Evolutionary conservation across 2,888 invertebrate species (phyloP).

Genomic region (Aleiodes leptofemur): DNA sequence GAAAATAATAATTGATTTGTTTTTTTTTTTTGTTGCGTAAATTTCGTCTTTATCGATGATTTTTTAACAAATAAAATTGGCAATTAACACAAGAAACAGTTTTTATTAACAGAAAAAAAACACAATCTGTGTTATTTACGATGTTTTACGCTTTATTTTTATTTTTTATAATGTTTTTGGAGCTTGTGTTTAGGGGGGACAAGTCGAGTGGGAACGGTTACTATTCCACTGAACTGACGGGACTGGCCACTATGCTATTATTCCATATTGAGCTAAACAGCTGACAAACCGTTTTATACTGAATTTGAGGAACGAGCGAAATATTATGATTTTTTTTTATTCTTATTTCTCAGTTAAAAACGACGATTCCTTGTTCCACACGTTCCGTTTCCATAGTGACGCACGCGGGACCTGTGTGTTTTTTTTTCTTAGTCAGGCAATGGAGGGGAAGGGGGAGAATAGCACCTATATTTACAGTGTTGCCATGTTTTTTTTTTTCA

Average conservation of each 20-base stretch:
- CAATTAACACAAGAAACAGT: neutral
- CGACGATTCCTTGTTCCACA: conserved; percentile 50
- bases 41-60: neutral
- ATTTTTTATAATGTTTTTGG: conserved; percentile 2
- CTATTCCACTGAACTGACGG: conserved; percentile 57
- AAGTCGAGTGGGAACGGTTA: conserved; percentile 54
- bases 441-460: neutral
- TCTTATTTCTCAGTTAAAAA: conserved; percentile 8
- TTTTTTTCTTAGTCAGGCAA: neutral
- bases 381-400: conserved; percentile 57
- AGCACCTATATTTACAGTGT: neutral
- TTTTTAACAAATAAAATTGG: neutral
- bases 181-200: conserved; percentile 37
- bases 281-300: conserved; percentile 55
- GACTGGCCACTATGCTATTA: conserved; percentile 45
- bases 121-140: neutral
- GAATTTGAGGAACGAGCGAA: conserved; percentile 54
- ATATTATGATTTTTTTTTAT: conserved; percentile 1
- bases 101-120: neutral
- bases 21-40: neutral
- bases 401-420: conserved; percentile 15
- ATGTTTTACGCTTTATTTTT: conserved; percentile 20
- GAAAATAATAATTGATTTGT: conserved; percentile 7
- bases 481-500: neutral
- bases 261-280: conserved; percentile 60